These are phyloP conservation scores for Caenorhabditis macrosperma DNA, from an alignment of 2,888 invertebrate species.

Conservation along the genomic window DNA sequence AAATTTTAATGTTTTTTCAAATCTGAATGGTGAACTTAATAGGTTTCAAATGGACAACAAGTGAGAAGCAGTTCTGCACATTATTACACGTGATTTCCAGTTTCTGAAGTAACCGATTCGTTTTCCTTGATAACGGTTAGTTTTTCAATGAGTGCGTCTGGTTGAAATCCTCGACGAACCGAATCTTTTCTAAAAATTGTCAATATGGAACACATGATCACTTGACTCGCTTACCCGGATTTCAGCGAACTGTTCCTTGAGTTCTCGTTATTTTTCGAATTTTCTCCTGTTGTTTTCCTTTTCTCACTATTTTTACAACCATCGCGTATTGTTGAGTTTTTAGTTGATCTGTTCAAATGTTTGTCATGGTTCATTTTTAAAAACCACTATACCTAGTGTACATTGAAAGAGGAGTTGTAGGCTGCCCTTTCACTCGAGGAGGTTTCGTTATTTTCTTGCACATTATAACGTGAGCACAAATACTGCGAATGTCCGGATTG, in stretches of 20 bases:
- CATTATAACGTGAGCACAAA: slow-evolving; percentile 74
- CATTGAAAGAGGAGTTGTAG: slow-evolving; percentile 69
- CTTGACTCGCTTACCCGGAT: slow-evolving; percentile 57
- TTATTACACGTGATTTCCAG: slow-evolving; percentile 65
- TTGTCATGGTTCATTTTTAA: not conserved
- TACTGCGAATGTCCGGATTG: slow-evolving; percentile 77
- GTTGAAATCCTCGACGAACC: slow-evolving; percentile 34
- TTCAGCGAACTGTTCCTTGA: slow-evolving; percentile 56
- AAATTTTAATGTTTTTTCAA: no score
- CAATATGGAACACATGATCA: no score
- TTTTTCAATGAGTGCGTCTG: slow-evolving; percentile 66
- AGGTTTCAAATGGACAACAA: no score
- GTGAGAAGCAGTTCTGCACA: no score
- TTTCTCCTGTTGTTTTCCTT: slow-evolving; percentile 15
- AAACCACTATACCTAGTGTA: slow-evolving; percentile 64
- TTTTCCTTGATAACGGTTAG: slow-evolving; percentile 71
- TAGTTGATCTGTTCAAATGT: slow-evolving; percentile 55
- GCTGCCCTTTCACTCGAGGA: slow-evolving; percentile 71
- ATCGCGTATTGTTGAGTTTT: slow-evolving; percentile 67
- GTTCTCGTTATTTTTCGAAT: slow-evolving; percentile 42
- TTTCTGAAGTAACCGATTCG: slow-evolving; percentile 66
- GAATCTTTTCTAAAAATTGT: slow-evolving; percentile 60
- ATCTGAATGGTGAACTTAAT: no score
- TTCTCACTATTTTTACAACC: slow-evolving; percentile 52
- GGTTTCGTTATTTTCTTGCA: slow-evolving; percentile 72